A percentile compares a stretch with the other conserved stretches of the same genome.
These are phyloP conservation scores for Smithornis capensis DNA, from an alignment of 2,113 vertebrate species.

Conservation along the genomic window DNA sequence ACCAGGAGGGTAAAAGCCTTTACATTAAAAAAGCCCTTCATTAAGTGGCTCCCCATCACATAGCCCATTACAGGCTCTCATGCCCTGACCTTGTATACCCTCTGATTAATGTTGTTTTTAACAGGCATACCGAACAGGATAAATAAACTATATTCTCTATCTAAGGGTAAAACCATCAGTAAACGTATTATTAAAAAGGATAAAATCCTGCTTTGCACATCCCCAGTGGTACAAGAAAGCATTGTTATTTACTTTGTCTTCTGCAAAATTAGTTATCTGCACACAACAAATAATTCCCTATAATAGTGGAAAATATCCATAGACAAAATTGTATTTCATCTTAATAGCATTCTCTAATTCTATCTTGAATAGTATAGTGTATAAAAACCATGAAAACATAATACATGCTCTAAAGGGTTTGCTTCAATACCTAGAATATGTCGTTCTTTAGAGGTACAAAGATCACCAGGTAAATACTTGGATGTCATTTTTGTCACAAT, in stretches of 20 bases:
- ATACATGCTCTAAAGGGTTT: neutral
- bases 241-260: neutral
- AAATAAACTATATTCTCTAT: constrained; percentile 32
- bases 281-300: neutral
- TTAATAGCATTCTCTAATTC: neutral
- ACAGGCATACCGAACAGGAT: constrained; percentile 45
- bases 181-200: constrained; percentile 42
- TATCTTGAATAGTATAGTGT: neutral
- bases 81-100: neutral
- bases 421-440: neutral
- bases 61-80: constrained; percentile 41
- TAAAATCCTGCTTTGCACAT: neutral
- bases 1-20: constrained; percentile 58
- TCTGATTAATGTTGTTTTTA: constrained; percentile 43
- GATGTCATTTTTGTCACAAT: neutral
- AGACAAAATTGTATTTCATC: neutral
- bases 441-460: constrained; percentile 25
- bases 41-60: constrained; percentile 46
- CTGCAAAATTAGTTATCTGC: neutral
- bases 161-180: constrained; percentile 2
- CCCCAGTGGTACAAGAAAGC: constrained; percentile 16
- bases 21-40: constrained; percentile 63
- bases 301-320: neutral
- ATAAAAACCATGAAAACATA: neutral
- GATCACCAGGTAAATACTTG: neutral